Percentiles rank a stretch among this genome's conserved stretches.
Conservation (phyloP, 2,113 vertebrate genomes). For the Mustela nigripes region DNA sequence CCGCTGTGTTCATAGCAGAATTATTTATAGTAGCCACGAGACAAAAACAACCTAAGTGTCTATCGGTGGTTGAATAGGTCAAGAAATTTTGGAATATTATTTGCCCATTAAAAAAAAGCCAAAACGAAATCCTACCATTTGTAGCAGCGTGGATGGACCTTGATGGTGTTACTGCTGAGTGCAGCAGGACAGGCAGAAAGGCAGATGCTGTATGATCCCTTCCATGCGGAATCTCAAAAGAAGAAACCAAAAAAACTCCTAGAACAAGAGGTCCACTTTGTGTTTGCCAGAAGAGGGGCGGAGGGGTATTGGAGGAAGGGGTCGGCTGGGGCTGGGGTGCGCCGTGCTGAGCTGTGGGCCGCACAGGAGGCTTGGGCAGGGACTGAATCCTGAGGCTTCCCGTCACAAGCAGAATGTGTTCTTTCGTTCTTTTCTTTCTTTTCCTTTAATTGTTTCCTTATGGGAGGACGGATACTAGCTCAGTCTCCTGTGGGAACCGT, state of each 20-base stretch:
- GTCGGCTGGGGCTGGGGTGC: no score
- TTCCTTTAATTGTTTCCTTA: not conserved
- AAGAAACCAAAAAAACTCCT: not conserved
- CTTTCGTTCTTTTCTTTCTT: not conserved
- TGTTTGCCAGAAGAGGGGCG: not conserved
- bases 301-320: not conserved
- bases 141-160: not conserved
- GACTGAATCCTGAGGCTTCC: not conserved
- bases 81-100: not conserved
- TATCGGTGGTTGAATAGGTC: not conserved
- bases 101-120: not conserved
- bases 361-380: not conserved
- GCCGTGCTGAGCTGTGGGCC: not conserved
- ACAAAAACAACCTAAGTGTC: not conserved
- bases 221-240: not conserved
- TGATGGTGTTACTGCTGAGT: not conserved
- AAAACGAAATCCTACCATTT: not conserved
- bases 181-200: not conserved
- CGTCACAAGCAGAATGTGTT: not conserved
- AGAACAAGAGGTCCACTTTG: not conserved
- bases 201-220: not conserved
- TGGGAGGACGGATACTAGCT: not conserved
- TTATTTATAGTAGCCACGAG: not conserved
- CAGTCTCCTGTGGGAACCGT: fast-evolving
- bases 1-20: not conserved